Percentiles rank a stretch among this genome's conserved stretches.
Conservation (phyloP, 35 echinoderm and acorn worm species). For the Diadema setosum region DNA sequence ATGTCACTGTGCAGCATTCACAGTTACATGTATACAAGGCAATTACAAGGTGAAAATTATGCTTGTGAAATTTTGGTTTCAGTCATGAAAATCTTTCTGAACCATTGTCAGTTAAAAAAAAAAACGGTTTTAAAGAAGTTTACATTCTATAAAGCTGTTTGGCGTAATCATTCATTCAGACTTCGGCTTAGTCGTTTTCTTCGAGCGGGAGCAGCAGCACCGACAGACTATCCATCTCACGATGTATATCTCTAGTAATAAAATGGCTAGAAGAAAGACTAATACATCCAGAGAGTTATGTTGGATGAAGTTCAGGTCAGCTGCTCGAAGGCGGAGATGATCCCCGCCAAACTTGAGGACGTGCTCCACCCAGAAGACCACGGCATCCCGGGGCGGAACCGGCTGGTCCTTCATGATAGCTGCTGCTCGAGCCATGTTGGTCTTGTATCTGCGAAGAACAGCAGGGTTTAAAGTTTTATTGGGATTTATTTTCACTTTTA, state of each 20-base stretch:
- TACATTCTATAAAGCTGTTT: no score
- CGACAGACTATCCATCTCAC: not conserved
- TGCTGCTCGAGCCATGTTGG: not conserved
- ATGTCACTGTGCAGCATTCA: no score
- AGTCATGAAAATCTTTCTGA: no score
- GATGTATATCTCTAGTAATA: not conserved
- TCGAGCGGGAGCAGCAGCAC: not conserved
- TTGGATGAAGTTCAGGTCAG: conserved; percentile 46
- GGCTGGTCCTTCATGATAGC: conserved; percentile 4
- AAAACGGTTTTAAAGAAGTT: no score
- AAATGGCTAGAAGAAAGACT: conserved; percentile 11
- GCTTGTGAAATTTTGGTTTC: no score
- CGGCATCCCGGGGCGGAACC: conserved; percentile 44
- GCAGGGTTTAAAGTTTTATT: not conserved
- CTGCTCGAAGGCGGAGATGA: conserved; percentile 28
- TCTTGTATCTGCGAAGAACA: not conserved
- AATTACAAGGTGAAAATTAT: no score
- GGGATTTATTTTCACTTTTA: not conserved
- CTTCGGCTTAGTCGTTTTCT: no score
- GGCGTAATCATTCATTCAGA: no score
- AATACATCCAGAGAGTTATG: conserved; percentile 28
- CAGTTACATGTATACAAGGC: no score
- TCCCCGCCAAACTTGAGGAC: conserved; percentile 70
- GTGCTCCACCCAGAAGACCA: conserved; percentile 72
- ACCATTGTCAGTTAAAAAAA: no score